A percentile compares a stretch with the other conserved stretches of the same genome.
These are phyloP conservation scores for Rhinophrynus dorsalis DNA, from an alignment of 2,797 vertebrate species.

Conservation along the genomic window DNA sequence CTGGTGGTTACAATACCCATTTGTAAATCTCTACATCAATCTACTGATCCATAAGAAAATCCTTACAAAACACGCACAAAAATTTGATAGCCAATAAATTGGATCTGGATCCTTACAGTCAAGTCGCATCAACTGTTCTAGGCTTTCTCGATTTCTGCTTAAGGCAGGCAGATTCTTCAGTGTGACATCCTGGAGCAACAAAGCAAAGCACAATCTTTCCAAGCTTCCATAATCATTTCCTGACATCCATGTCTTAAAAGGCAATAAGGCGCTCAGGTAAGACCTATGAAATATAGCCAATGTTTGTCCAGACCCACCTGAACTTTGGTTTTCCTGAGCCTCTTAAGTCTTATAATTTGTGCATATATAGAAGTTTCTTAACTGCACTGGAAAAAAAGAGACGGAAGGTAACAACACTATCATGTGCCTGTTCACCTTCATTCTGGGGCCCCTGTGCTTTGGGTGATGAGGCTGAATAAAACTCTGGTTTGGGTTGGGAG, in stretches of 20 bases:
- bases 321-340: not conserved
- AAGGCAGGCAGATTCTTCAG: no score
- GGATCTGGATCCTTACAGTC: no score
- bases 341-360: conserved; percentile 22
- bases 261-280: not conserved
- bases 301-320: not conserved
- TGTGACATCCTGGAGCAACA: no score
- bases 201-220: no score
- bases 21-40: no score
- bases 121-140: no score
- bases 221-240: not conserved
- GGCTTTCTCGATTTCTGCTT: no score
- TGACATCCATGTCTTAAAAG: not conserved
- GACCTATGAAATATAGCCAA: not conserved
- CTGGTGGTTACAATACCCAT: no score
- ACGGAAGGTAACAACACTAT: not conserved
- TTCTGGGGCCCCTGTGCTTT: not conserved
- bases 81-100: no score
- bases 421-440: not conserved
- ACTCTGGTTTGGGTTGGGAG: not conserved
- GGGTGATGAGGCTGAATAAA: not conserved
- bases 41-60: no score
- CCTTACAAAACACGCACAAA: no score
- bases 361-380: not conserved
- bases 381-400: conserved; percentile 1